Base-by-base conservation (phyloP, 2,888 invertebrate species). In the Pseudococcus viburni region DNA sequence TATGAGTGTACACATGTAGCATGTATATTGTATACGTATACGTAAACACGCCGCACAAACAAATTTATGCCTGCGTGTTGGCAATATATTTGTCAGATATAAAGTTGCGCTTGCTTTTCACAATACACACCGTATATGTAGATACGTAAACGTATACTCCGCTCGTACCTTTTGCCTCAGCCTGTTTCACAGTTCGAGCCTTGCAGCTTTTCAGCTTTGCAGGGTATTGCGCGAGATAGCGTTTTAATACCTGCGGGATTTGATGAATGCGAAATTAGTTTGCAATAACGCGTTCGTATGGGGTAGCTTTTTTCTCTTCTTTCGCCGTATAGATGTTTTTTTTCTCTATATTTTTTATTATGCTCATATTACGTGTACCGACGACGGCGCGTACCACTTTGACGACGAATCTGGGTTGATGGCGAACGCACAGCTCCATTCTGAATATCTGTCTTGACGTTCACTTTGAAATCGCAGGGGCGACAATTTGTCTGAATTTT, bases 31-130 rank as follows among this genome's bases (percentile, higher is more conserved):
- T 55, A 33, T 33, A 33, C 26, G 26, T 33, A 33, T 42, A 42
- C 42, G 48, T 46, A 84, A 51, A 86, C 86, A 68, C 59, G 64
- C n/a, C 64, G 64, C 12, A 48, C 51, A 85, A 85, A 86, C 64
- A 86, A 86, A 86, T 86, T 86, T 86, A 86, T 86, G 86, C 86
- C 55, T 86, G 64, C 86, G 86, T 86, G 86, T 86, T 86, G 86
- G 86, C 86, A 86, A 86, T 86, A 86, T 86, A 86, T 86, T 86
- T 86, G 86, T 86, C 86, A 86, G 86, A 86, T 86, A 86, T 64
- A 86, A 86, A 86, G 64, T 86, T 86, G 64, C 64, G 86, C 68
- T 86, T 26, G 86, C 86, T 86, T 86, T 86, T 64, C 64, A 39
- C 26, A 86, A 86, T 42, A 59, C 46, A 55, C 46, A 64, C 39